These are phyloP conservation scores for Atethmia centrago DNA, from an alignment of 2,888 invertebrate species.

Conservation along the genomic window DNA sequence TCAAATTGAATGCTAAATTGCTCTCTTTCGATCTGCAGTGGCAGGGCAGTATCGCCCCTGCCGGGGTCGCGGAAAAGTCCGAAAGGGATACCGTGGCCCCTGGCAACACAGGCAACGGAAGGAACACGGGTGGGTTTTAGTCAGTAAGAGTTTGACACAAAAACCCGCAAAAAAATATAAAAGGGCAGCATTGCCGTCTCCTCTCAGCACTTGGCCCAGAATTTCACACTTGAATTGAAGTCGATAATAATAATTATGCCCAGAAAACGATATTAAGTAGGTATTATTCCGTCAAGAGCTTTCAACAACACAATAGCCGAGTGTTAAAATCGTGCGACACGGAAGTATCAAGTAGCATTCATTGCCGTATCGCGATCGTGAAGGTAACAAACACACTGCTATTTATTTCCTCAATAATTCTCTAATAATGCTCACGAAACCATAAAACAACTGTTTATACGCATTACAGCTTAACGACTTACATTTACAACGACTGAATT, in stretches of 20 bases:
- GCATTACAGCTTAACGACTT: constrained; percentile 35
- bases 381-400: constrained; percentile 19
- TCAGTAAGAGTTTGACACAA: too few species aligned
- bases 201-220: not conserved
- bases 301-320: constrained; percentile 26
- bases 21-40: not conserved
- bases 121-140: too few species aligned
- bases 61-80: too few species aligned
- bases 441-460: constrained; percentile 49
- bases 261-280: constrained; percentile 24
- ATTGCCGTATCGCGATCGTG: constrained; percentile 24
- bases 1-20: not conserved
- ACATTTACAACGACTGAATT: constrained; percentile 34
- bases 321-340: constrained; percentile 19
- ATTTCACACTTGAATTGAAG: constrained; percentile 25
- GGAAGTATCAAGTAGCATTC: constrained; percentile 52
- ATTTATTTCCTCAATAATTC: constrained; percentile 58
- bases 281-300: constrained; percentile 4
- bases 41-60: not conserved
- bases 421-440: constrained; percentile 47
- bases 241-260: constrained; percentile 33
- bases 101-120: too few species aligned
- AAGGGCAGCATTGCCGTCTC: not conserved
- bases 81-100: too few species aligned
- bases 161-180: too few species aligned